phyloP scores from a whole-genome alignment of 2,797 vertebrate species.

The Rhinophrynus dorsalis region DNA sequence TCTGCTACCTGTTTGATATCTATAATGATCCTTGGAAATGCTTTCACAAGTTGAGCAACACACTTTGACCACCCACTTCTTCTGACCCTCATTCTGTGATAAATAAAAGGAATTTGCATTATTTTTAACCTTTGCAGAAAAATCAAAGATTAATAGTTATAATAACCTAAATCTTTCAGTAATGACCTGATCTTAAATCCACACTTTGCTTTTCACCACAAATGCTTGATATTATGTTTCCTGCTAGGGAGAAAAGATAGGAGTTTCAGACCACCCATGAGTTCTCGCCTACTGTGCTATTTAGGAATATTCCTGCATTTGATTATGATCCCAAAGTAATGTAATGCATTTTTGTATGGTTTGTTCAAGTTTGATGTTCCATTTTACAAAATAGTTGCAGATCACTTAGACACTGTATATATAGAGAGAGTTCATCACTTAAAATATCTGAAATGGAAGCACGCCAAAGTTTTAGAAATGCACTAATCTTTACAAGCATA shows the following conservation, averaged over 20 bases:
- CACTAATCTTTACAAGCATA: conserved; percentile 1
- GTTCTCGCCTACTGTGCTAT: conserved; percentile 56
- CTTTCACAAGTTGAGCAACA: conserved; percentile 44
- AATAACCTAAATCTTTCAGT: conserved; percentile 49
- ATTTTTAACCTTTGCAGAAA: conserved; percentile 33
- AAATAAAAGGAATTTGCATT: conserved; percentile 30
- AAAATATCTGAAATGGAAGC: conserved; percentile 36
- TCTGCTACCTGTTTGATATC: conserved; percentile 4
- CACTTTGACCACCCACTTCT: conserved; percentile 46
- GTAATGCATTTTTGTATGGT: conserved; percentile 52
- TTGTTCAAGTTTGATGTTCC: conserved; percentile 52
- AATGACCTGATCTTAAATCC: conserved; percentile 53
- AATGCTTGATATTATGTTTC: conserved; percentile 55
- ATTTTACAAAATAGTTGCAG: conserved; percentile 49
- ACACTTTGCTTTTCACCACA: conserved; percentile 42
- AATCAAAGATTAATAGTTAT: conserved; percentile 55
- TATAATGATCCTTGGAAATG: conserved; percentile 38
- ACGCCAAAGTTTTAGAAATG: conserved; percentile 2
- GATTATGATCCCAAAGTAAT: conserved; percentile 64
- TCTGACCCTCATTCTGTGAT: conserved; percentile 24
- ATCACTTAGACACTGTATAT: conserved; percentile 51
- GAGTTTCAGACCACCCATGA: conserved; percentile 67
- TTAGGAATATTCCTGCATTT: conserved; percentile 59
- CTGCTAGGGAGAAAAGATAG: conserved; percentile 50
- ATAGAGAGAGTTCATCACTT: conserved; percentile 39